Conservation (phyloP, 2,113 vertebrate genomes). For the Callaeas wilsoni region DNA sequence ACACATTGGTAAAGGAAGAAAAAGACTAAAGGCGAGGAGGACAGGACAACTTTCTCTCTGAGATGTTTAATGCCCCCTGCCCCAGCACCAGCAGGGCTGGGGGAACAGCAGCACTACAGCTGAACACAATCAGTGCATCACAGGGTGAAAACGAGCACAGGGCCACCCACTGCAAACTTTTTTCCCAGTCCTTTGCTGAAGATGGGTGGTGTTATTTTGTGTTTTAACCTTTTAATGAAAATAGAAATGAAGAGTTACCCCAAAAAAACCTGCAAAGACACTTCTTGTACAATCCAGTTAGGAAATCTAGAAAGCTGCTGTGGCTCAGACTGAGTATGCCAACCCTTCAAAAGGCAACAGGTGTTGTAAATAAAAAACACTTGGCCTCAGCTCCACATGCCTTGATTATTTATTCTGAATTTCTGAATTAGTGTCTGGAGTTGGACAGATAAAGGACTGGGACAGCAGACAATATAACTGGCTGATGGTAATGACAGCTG, state of each 20-base stretch:
- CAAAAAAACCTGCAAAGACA: background rate
- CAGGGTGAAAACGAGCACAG: background rate
- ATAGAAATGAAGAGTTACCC: background rate
- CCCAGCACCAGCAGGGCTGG: background rate
- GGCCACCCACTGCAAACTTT: background rate
- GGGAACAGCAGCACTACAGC: background rate
- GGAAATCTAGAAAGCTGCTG: background rate
- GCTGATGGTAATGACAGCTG: conserved; percentile 17
- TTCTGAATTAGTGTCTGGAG: conserved; percentile 30
- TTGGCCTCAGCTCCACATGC: background rate
- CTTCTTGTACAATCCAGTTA: background rate
- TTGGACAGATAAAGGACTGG: conserved; percentile 29
- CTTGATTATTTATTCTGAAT: conserved; percentile 47
- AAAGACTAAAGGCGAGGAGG: background rate
- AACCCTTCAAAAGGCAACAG: conserved; percentile 5
- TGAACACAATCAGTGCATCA: accelerated
- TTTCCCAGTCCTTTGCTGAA: background rate
- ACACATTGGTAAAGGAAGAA: background rate
- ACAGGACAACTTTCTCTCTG: background rate
- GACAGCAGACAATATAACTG: background rate
- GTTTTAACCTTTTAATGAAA: background rate
- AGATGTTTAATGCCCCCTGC: background rate
- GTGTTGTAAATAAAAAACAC: background rate
- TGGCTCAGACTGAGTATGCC: background rate
- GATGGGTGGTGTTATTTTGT: background rate